Evolutionary conservation across 2,113 vertebrate genomes (phyloP), one percentile per base, ranked within the genome.

Genomic region (Notarius quadriscutis): DNA sequence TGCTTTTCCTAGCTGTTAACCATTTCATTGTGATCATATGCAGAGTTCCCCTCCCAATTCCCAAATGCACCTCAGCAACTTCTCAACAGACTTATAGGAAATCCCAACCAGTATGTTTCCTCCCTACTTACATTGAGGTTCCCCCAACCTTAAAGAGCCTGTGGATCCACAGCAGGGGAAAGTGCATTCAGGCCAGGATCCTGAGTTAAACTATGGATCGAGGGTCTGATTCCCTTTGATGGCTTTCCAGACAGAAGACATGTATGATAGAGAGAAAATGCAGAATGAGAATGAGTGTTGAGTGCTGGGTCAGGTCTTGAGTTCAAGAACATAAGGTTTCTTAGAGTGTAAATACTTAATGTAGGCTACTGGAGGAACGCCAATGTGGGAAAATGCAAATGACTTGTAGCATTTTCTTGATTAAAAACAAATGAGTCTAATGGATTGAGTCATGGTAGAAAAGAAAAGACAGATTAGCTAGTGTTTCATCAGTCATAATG

Each of bases 1-100:
- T 90, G 84, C 90, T 91, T 92, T 90, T 88, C 18, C 91, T 94
- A 91, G 89, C 91, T 94, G 92, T 91, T 94, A 94, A 88, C 91
- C 92, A 94, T 94, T 94, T 92, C 86, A 78, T 57, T 84, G 74
- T 89, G 81, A 89, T 78, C 72, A 86, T 87, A 89, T 89, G 88
- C 90, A 87, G 86, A n/a, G 51, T 83, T 50, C 14, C n/a, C 41
- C 34, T 67, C 65, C 50, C 74, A 14, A 15, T 69, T 48, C 81
- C 72, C 88, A 81, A 84, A 83, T 22, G 51, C 83, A 48, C 50
- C 71, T 71, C 53, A 62, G 41, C 27, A 50, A 55, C 51, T 79
- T 53, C 86, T 63, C 82, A 62, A 78, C 67, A 88, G 86, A 57
- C 53, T 34, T 48, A 58, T 60, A 90, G 89, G 81, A 90, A 89